Evolutionary conservation across 2,888 invertebrate species (phyloP).

Genomic region (Leptura quadrifasciata): DNA sequence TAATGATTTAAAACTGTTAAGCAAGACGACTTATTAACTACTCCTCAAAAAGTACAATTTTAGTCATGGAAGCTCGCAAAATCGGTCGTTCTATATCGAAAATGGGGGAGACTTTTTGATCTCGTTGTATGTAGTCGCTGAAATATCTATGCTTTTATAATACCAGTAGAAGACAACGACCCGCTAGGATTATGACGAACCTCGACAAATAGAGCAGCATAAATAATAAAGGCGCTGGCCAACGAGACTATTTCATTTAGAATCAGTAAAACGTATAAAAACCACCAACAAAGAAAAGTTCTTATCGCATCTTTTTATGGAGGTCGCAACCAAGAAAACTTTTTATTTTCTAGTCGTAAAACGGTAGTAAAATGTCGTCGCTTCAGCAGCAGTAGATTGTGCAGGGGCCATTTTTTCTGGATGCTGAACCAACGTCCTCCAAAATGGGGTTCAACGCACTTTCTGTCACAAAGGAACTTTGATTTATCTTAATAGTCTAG

Average conservation of each 20-base stretch:
- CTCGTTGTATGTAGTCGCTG: background rate
- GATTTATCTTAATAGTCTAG: conserved; percentile 2
- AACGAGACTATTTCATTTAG: background rate
- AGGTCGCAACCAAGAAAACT: conserved; percentile 19
- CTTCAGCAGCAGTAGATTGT: conserved; percentile 23
- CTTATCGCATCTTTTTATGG: conserved; percentile 26
- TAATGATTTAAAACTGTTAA: too few relatives aligned
- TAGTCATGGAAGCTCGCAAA: too few relatives aligned
- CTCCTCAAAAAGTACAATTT: too few relatives aligned
- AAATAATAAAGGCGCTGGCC: background rate
- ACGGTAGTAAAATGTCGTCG: conserved; percentile 36
- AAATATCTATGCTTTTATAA: background rate
- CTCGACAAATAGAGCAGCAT: background rate
- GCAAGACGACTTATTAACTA: too few relatives aligned
- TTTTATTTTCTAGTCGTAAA: conserved; percentile 40
- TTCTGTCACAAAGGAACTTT: conserved; percentile 4
- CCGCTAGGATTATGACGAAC: background rate
- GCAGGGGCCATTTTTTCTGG: background rate
- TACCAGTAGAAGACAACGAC: background rate
- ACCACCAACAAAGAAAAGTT: conserved; percentile 28
- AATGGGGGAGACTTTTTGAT: too few relatives aligned
- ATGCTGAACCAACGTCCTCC: conserved; percentile 23
- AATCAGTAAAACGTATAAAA: background rate
- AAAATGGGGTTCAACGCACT: conserved; percentile 35
- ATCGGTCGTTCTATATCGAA: too few relatives aligned